phyloP scores from a whole-genome alignment of 2,797 vertebrate genomes.

The Mycteria americana region DNA sequence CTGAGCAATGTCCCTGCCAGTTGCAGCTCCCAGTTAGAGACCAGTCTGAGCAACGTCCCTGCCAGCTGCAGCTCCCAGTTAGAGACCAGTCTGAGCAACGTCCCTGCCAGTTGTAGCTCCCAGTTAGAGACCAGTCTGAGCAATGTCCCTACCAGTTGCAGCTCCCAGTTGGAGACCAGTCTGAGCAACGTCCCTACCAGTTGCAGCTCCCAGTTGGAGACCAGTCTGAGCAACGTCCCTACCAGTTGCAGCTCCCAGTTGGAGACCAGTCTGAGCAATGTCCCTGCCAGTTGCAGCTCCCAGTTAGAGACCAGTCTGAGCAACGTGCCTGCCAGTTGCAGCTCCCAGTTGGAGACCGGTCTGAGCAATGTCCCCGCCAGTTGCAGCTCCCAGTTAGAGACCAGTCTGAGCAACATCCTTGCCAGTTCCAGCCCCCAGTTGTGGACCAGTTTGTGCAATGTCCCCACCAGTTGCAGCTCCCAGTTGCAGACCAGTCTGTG shows the following conservation, averaged over 20 bases:
- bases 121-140: background rate
- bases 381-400: background rate
- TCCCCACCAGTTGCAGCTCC: too few relatives aligned
- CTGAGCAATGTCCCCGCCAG: background rate
- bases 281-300: background rate
- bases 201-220: background rate
- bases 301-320: fast-evolving
- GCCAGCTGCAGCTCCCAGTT: background rate
- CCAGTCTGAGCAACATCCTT: fast-evolving
- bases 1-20: fast-evolving
- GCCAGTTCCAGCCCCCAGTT: background rate
- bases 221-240: background rate
- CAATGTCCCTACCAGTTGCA: background rate
- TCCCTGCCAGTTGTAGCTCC: too few relatives aligned
- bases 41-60: background rate
- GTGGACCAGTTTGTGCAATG: fast-evolving
- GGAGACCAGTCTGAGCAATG: background rate
- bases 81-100: fast-evolving
- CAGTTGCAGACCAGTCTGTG: background rate
- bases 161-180: background rate
- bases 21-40: background rate
- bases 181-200: fast-evolving
- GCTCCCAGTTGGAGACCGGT: background rate
- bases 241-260: background rate
- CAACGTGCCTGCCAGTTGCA: too few relatives aligned